Conservation (phyloP, 1,140 invertebrate species). For the Cyclina sinensis region DNA sequence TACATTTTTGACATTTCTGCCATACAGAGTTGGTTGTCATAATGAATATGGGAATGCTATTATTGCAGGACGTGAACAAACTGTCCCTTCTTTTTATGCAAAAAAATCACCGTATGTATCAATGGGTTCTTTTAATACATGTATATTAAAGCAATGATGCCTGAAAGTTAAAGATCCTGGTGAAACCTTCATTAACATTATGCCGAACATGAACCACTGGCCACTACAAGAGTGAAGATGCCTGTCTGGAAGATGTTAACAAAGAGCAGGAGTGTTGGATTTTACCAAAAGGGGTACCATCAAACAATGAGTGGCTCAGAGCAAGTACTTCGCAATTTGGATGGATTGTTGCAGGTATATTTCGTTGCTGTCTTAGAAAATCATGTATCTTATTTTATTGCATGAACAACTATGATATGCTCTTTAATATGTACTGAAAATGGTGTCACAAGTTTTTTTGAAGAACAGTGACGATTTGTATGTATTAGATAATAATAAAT, state of each 20-base stretch:
- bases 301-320: slow-evolving; percentile 52
- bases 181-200: slow-evolving; percentile 30
- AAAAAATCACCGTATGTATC: slow-evolving; percentile 51
- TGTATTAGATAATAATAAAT: too few species aligned
- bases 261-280: slow-evolving; percentile 61
- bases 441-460: too few species aligned
- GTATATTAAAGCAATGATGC: slow-evolving; percentile 63
- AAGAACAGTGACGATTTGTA: too few species aligned
- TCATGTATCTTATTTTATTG: not conserved
- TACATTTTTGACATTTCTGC: slow-evolving; percentile 37
- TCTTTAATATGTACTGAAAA: too few species aligned
- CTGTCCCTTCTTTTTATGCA: slow-evolving; percentile 14
- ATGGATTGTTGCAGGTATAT: slow-evolving; percentile 38
- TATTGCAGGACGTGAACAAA: too few species aligned
- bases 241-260: slow-evolving; percentile 58
- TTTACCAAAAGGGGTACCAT: slow-evolving; percentile 23
- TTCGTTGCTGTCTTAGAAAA: not conserved
- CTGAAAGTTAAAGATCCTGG: slow-evolving; percentile 4
- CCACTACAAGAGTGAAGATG: slow-evolving; percentile 62
- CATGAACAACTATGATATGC: not conserved
- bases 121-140: slow-evolving; percentile 48
- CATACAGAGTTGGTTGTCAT: slow-evolving; percentile 52
- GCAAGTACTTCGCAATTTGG: slow-evolving; percentile 64
- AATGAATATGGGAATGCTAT: slow-evolving; percentile 6
- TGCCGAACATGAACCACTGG: slow-evolving; percentile 52